A percentile compares a stretch with the other conserved stretches of the same genome.
Conservation (phyloP, 1,140 invertebrate species). For the Saxidomus purpurata region DNA sequence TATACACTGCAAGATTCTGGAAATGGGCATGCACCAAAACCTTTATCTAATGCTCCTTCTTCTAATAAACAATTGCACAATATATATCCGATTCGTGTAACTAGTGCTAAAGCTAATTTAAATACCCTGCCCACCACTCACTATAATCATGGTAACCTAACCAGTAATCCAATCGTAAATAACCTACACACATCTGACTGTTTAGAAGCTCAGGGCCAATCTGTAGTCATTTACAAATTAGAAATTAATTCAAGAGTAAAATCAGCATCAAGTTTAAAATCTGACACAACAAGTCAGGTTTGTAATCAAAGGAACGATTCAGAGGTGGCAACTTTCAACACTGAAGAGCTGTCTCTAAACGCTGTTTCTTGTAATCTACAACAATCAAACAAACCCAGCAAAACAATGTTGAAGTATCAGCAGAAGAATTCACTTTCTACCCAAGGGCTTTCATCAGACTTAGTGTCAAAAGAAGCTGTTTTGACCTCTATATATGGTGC, state of each 20-base stretch:
- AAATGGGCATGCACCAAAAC: constrained; percentile 10
- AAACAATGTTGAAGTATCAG: constrained; percentile 17
- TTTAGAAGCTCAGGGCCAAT: constrained; percentile 24
- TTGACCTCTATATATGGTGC: constrained; percentile 58
- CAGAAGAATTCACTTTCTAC: not conserved
- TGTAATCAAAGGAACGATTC: not conserved
- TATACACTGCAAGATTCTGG: constrained; percentile 17
- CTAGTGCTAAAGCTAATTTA: constrained; percentile 34
- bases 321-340: not conserved
- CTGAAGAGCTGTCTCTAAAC: constrained; percentile 31
- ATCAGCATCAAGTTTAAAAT: constrained; percentile 40
- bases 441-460: not conserved
- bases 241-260: constrained; percentile 34
- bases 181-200: not conserved
- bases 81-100: constrained; percentile 33
- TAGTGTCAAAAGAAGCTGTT: constrained; percentile 40
- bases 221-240: constrained; percentile 55
- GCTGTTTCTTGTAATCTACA: constrained; percentile 49
- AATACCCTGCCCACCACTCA: constrained; percentile 13
- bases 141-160: constrained; percentile 24
- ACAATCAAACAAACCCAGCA: not conserved
- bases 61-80: not conserved
- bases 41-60: not conserved
- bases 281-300: not conserved
- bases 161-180: not conserved